phyloP scores from a whole-genome alignment of 1,140 invertebrate species.

The Pinna nobilis region DNA sequence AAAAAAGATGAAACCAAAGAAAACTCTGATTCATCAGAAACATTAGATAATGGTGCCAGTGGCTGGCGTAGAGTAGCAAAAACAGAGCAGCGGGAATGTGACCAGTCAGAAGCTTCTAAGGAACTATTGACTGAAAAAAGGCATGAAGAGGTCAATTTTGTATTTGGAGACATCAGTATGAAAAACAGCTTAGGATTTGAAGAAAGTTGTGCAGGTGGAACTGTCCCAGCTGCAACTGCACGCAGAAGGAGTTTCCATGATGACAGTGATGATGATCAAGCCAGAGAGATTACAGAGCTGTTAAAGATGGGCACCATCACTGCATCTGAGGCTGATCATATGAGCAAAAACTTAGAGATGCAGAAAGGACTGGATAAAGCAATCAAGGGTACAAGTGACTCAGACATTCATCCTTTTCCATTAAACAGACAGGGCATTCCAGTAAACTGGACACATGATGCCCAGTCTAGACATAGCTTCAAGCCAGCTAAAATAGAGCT shows the following conservation, averaged over 20 bases:
- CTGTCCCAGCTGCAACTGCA: too few species aligned
- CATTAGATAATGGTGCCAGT: too few species aligned
- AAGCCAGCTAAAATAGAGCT: constrained; percentile 23
- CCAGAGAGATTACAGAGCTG: constrained; percentile 34
- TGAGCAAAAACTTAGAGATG: background rate
- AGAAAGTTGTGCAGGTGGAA: too few species aligned
- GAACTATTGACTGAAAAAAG: background rate
- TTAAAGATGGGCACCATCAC: constrained; percentile 21
- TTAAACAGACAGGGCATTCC: constrained; percentile 45
- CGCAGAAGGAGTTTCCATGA: constrained; percentile 16
- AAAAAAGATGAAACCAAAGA: too few species aligned
- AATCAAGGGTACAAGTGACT: background rate
- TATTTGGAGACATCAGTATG: background rate
- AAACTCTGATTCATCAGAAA: too few species aligned
- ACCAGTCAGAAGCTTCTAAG: background rate
- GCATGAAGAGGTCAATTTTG: background rate
- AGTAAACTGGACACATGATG: constrained; percentile 36
- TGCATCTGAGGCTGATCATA: background rate
- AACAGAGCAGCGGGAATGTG: background rate
- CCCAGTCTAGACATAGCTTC: background rate
- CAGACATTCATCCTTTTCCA: constrained; percentile 17
- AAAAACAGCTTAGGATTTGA: background rate
- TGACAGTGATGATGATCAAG: constrained; percentile 8
- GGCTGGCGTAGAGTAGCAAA: too few species aligned
- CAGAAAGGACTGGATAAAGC: background rate